Evolutionary conservation across 2,113 vertebrate species (phyloP), one percentile per base, ranked within the genome.

Genomic region (Oreotragus oreotragus): DNA sequence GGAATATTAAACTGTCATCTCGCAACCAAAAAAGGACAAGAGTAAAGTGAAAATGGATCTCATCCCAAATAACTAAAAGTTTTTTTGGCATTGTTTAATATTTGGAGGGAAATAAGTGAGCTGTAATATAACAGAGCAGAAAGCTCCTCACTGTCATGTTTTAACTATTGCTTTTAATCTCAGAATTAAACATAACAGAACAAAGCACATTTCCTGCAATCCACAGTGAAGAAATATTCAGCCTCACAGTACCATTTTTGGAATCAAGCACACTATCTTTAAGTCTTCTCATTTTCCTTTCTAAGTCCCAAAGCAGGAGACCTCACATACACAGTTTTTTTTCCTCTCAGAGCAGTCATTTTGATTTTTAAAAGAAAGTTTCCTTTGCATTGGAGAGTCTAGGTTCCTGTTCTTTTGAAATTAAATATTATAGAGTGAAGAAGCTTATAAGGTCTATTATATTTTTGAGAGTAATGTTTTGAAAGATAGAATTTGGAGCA

Each of bases 71-170:
- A 98, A 88, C 95, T 98, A 94, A 97, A 98, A 97, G 97, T 96
- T 90, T 97, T 98, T 97, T 97, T 98, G 96, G 97, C 97, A 96
- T 95, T 98, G 96, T 98, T 98, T 98, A 97, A 97, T 97, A 97
- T 98, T 98, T 97, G 94, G 58, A 96, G 91, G 73, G 70, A 93
- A 98, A 94, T 90, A 91, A 96, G 97, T 93, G 91, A 94, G 88
- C 95, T 97, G 88, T 76, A 98, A 92, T 95, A 84, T 92, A 97
- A 95, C 97, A 97, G 84, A 98, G 84, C 39, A 95, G 91, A 98
- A 84, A 93, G 95, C 64, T 84, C 81, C 86, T 96, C 2, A 5
- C 88, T 94, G 87, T 97, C 95, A 97, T 47, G 49, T 77, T 88
- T 79, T 96, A 86, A 95, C 97, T 97, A 97, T 93, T 95, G 94